Base-by-base conservation (phyloP, 2,888 invertebrate species). In the Hydrotaea cyrtoneurina region DNA sequence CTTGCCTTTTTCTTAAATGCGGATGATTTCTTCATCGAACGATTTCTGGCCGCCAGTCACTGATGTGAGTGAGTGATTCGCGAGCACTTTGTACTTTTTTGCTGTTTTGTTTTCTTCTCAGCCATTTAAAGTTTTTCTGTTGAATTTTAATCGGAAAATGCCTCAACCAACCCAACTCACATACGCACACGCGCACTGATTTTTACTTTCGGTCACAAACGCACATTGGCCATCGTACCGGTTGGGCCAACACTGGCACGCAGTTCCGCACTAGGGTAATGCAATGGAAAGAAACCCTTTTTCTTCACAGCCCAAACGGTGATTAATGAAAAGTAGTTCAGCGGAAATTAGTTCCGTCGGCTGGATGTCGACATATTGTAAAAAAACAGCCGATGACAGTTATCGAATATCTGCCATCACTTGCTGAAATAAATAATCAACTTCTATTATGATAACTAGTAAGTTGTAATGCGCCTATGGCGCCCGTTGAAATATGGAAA, bases 21-120 rank as follows among this genome's bases (percentile, higher is more conserved):
- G 85, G 85, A 85, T 85, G 85, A 80, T 85, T 85, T 85, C 85
- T 85, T 82, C 85, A 85, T 82, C 85, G 82, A 43, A 69, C 77
- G 77, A 74, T 79, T 79, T 11, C 74, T 73, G 50, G 62, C 66
- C 36, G n/a, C 23, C 62, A 31, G n/a, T 31, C 3, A 15, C 39
- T n/a, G n/a, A n/a, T n/a, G n/a, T n/a, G 66, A 66, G 64, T 66
- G 36, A 66, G 62, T 62, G 71, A 75, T 78, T 72, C 82, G 78
- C 78, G 78, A 78, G 74, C 78, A 76, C 72, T 83, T 77, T 77
- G 43, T 69, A 10, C 19, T 46, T 69, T 21, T 43, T 66, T 23
- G 2, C 10, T 39, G 62, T 15, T 50, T 15, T 10, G 11, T n/a
- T 72, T 72, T 53, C 11, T 53, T 73, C 72, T 73, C 57, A 55